Evolutionary conservation across 2,797 vertebrate genomes (phyloP), one percentile per base, ranked within the genome.

Genomic region (Cynodonichthys magdalenae): DNA sequence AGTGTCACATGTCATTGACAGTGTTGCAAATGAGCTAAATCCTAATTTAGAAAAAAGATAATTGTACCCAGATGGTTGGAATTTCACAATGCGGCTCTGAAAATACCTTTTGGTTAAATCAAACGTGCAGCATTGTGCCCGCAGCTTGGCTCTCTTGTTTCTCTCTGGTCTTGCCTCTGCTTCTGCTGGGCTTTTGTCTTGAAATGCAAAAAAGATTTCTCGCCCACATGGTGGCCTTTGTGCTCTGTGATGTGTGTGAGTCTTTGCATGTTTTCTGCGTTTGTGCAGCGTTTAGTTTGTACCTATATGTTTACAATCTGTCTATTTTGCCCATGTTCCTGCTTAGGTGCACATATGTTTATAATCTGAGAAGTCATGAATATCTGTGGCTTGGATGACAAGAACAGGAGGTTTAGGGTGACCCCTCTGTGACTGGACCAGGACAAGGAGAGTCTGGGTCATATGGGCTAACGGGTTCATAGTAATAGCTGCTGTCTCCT

Each of bases 401-500:
- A 80, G 63, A 54, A 58, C 59, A 27, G 54, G 53, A 61, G 74
- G 49, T 71, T 81, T 65, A 64, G 76, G 68, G 61, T 79, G 86
- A 80, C 74, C 82, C 80, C 51, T 53, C 69, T 58, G 60, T 85
- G 87, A 83, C 88, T 77, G 62, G 63, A 73, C 72, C 39, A 31
- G 54, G 68, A 60, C 47, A 74, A 75, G 73, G 81, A 85, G 89
- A 89, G 91, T 82, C 87, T 94, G 85, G 93, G 90, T 94, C 94
- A 90, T 81, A 83, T 84, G 83, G 77, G 84, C 87, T 88, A 94
- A 89, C 83, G 91, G 88, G 93, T 94, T 95, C 90, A 88, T 89
- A 90, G 91, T 93, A 94, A 95, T 94, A 94, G 93, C 92, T 90
- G 90, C 89, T 60, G 46, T 93, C 89, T 88, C 89, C 94, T 90